Percentiles rank a stretch among this genome's conserved stretches.
Evolutionary conservation across 2,113 vertebrate species (phyloP).

Genomic region (Entomyzon cyanotis): DNA sequence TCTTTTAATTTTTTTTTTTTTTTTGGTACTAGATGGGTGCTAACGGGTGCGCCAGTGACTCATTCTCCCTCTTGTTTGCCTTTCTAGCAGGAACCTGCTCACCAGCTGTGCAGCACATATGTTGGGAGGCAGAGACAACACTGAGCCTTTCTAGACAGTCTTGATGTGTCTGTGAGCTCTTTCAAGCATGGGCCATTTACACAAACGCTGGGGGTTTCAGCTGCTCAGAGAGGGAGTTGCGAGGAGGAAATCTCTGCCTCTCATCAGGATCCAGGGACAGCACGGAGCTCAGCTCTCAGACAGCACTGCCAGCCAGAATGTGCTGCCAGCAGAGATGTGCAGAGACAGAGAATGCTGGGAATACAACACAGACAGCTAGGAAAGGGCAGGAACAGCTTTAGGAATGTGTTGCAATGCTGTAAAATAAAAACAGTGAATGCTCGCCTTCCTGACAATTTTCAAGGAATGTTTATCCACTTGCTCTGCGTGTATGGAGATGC

Average conservation of each 20-base stretch:
- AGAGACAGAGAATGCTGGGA: background rate
- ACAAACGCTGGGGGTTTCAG: background rate
- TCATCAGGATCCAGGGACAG: background rate
- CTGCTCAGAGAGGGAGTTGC: background rate
- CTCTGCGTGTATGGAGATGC: background rate
- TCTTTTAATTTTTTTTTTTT: background rate
- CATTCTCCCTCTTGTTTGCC: background rate
- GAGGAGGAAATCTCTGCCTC: background rate
- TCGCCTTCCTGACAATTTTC: background rate
- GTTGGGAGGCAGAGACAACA: background rate
- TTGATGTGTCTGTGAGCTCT: background rate
- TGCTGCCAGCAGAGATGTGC: background rate
- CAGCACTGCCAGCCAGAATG: background rate
- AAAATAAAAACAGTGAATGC: background rate
- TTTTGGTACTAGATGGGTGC: background rate
- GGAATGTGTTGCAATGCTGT: background rate
- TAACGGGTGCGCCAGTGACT: background rate
- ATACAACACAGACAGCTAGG: background rate
- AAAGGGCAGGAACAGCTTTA: background rate
- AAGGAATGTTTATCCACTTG: background rate
- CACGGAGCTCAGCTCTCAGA: background rate
- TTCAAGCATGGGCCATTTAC: background rate
- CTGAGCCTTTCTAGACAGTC: background rate
- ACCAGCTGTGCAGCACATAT: background rate
- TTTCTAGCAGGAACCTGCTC: background rate